Conservation (phyloP, 2,113 vertebrate genomes). For the Chlamydotis undulata region DNA sequence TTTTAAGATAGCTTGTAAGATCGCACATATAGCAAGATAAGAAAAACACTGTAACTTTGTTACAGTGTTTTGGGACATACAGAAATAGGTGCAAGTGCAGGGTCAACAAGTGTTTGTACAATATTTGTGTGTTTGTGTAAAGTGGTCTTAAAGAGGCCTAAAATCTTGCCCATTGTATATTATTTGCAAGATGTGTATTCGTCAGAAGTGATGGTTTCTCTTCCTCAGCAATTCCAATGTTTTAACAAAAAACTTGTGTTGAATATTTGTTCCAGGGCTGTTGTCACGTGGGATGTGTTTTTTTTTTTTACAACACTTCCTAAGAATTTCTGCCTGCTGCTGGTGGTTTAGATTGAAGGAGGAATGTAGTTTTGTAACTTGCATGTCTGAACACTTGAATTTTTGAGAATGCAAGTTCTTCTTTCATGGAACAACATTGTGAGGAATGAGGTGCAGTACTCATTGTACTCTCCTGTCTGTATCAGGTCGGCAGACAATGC, state of each 20-base stretch:
- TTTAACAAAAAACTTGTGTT: not conserved
- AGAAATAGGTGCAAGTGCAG: not conserved
- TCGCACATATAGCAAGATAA: not conserved
- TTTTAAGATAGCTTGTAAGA: not conserved
- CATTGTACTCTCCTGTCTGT: not conserved
- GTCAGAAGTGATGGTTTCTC: not conserved
- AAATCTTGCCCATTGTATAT: not conserved
- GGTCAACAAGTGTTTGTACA: not conserved
- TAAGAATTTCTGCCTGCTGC: not conserved
- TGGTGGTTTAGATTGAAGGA: not conserved
- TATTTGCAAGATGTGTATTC: not conserved
- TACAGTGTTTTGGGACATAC: not conserved
- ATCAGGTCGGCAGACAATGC: not conserved
- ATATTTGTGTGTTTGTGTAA: not conserved
- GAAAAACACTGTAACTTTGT: not conserved
- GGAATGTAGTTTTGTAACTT: not conserved
- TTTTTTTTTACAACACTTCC: not conserved
- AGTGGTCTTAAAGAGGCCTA: not conserved
- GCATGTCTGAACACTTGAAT: not conserved
- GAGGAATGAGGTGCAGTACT: not conserved
- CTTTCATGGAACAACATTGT: not conserved
- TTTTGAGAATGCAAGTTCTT: not conserved
- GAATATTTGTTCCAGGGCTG: not conserved
- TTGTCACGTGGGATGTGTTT: not conserved
- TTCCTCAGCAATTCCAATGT: not conserved